These are phyloP conservation scores for Hucho hucho DNA, from an alignment of 2,113 vertebrate genomes.

Conservation along the genomic window DNA sequence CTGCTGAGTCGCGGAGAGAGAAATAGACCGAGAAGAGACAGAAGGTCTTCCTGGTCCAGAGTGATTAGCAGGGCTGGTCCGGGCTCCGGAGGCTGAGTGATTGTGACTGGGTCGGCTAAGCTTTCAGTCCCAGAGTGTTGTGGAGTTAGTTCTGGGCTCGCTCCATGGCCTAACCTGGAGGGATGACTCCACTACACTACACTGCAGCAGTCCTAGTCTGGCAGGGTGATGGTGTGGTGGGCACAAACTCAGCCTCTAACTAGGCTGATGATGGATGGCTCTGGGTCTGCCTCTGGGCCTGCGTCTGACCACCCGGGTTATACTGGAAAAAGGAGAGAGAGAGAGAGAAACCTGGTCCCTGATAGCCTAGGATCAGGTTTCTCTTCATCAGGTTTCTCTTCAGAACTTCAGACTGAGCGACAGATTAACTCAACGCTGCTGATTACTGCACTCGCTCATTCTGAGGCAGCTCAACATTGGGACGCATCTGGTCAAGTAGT, in stretches of 20 bases:
- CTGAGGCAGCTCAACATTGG: conserved; percentile 52
- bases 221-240: conserved; percentile 20
- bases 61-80: conserved; percentile 39
- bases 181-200: background rate
- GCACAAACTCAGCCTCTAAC: conserved; percentile 41
- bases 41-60: conserved; percentile 7
- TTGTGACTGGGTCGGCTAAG: conserved; percentile 54
- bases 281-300: conserved; percentile 30
- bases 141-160: conserved; percentile 44
- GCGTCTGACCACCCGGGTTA: conserved; percentile 35
- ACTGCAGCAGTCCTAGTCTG: conserved; percentile 15
- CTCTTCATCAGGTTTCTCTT: conserved; percentile 18
- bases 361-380: background rate
- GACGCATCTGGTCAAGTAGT: background rate
- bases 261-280: conserved; percentile 57
- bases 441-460: conserved; percentile 61
- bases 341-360: conserved; percentile 33
- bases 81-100: conserved; percentile 55
- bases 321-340: conserved; percentile 51
- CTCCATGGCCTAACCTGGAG: conserved; percentile 40
- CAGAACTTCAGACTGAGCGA: conserved; percentile 57
- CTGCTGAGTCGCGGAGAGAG: conserved; percentile 66
- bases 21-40: background rate
- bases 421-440: conserved; percentile 58
- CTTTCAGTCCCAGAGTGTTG: conserved; percentile 47